Conservation (phyloP, 2,113 vertebrate genomes). For the Dermatemys mawii region DNA sequence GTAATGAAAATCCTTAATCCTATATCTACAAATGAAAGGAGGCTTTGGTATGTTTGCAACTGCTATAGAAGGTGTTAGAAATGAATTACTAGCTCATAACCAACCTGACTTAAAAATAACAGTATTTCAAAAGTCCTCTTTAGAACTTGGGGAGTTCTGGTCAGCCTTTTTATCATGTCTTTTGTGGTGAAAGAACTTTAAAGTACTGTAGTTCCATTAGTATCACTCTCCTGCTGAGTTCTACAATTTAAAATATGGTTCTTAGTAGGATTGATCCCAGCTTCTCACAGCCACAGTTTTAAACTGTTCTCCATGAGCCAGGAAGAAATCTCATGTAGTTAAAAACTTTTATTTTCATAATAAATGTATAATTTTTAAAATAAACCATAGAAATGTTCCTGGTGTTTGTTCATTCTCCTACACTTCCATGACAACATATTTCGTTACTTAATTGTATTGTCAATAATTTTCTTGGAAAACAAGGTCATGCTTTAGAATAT, state of each 20-base stretch:
- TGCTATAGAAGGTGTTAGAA: neutral
- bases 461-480: neutral
- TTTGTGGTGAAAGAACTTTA: neutral
- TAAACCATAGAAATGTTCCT: rapidly evolving
- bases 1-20: neutral
- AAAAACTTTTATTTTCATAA: neutral
- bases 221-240: rapidly evolving
- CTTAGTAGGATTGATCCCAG: neutral
- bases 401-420: neutral
- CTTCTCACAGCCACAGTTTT: rapidly evolving
- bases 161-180: rapidly evolving
- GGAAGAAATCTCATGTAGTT: rapidly evolving
- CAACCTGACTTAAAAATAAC: neutral
- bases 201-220: neutral
- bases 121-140: neutral
- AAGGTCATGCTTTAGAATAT: neutral
- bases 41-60: neutral
- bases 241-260: neutral
- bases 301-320: neutral
- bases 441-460: neutral
- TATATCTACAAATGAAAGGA: neutral
- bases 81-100: neutral
- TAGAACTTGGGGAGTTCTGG: rapidly evolving
- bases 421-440: neutral
- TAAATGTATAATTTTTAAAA: neutral